phyloP scores from a whole-genome alignment of 1,140 invertebrate species.

The Harpegnathos saltator region DNA sequence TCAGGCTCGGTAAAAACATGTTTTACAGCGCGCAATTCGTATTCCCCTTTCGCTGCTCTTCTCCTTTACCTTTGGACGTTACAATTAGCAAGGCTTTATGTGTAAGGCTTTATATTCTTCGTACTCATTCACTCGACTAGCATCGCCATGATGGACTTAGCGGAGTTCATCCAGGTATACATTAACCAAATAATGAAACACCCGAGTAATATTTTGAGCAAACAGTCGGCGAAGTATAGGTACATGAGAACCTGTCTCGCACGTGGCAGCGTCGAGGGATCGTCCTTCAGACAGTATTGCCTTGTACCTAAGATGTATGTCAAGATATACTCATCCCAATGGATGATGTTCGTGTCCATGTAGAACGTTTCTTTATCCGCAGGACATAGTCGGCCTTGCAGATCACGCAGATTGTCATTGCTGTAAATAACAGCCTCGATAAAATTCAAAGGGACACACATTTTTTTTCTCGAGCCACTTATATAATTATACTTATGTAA shows the following conservation, averaged over 20 bases:
- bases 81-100: no score
- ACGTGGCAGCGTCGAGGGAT: constrained; percentile 90
- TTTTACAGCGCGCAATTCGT: no score
- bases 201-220: constrained; percentile 72
- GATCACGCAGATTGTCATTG: constrained; percentile 89
- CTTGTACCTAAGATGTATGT: constrained; percentile 91
- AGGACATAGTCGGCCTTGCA: constrained; percentile 88
- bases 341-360: constrained; percentile 87
- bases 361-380: constrained; percentile 88
- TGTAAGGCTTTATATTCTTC: background rate
- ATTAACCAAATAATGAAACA: constrained; percentile 75
- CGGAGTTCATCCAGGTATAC: constrained; percentile 74
- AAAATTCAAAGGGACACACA: background rate
- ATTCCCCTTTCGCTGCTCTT: no score
- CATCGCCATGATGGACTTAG: constrained; percentile 12
- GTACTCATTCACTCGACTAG: constrained; percentile 25
- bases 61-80: no score
- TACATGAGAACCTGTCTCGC: constrained; percentile 86
- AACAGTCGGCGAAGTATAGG: constrained; percentile 78
- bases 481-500: no score
- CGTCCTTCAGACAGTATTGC: constrained; percentile 91
- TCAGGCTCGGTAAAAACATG: no score
- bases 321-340: constrained; percentile 90
- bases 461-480: no score
- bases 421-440: constrained; percentile 71